Conservation (phyloP, 2,888 invertebrate species). For the Magallana nippona region DNA sequence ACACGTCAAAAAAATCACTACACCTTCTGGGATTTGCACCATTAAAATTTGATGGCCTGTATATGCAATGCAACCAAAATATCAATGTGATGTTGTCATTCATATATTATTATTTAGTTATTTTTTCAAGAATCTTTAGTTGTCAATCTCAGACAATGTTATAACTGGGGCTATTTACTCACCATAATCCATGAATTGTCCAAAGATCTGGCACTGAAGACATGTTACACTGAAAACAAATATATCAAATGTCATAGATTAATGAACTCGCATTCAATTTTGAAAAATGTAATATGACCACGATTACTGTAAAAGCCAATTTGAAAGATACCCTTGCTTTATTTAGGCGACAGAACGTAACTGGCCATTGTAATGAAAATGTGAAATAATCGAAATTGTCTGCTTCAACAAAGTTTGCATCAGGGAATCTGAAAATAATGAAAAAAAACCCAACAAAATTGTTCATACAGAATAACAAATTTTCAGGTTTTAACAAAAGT, state of each 20-base stretch:
- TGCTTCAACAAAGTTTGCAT: background rate
- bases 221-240: too few species aligned
- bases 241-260: too few species aligned
- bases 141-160: too few species aligned
- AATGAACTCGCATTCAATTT: too few species aligned
- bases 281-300: too few species aligned
- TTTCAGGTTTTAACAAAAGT: too few species aligned
- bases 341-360: background rate
- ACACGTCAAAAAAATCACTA: background rate
- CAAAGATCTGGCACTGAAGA: background rate
- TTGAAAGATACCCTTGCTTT: background rate
- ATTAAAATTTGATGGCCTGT: background rate
- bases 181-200: slow-evolving; percentile 11
- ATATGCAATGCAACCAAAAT: background rate
- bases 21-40: background rate
- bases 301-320: too few species aligned
- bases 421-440: background rate
- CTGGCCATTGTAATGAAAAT: background rate
- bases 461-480: too few species aligned
- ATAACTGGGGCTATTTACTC: background rate
- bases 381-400: background rate
- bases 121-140: too few species aligned
- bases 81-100: too few species aligned
- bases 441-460: background rate
- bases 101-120: too few species aligned